These are phyloP conservation scores for Pelobates cultripes DNA, from an alignment of 2,797 vertebrate species.

Conservation along the genomic window DNA sequence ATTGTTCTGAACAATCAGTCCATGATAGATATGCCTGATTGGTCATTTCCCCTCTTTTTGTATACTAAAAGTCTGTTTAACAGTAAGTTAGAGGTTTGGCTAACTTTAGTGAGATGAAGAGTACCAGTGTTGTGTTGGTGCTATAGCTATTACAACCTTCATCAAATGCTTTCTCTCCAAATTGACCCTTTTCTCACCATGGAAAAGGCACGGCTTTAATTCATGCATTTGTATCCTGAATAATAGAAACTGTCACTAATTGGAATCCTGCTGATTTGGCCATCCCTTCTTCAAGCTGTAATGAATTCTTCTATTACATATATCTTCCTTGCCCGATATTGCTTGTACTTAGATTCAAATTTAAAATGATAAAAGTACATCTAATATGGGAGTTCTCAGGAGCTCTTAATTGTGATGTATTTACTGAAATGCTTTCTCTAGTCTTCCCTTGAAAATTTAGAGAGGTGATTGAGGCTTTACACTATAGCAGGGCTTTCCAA, in stretches of 20 bases:
- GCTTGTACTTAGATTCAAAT: too few species aligned
- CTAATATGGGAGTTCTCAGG: too few species aligned
- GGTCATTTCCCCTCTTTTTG: neutral
- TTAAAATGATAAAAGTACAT: too few species aligned
- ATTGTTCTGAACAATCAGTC: too few species aligned
- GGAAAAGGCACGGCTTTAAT: neutral
- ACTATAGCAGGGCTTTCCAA: too few species aligned
- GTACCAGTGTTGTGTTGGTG: neutral
- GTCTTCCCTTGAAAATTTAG: too few species aligned
- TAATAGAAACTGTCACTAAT: neutral
- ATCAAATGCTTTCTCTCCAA: neutral
- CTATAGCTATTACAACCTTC: neutral
- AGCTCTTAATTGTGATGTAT: too few species aligned
- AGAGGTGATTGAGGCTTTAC: too few species aligned
- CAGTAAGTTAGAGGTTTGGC: too few species aligned
- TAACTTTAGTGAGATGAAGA: neutral
- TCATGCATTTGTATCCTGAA: slow-evolving; percentile 1
- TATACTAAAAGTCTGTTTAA: too few species aligned
- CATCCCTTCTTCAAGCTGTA: neutral
- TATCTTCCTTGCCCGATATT: neutral
- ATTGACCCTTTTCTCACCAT: slow-evolving; percentile 3
- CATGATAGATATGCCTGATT: neutral
- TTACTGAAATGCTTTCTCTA: too few species aligned
- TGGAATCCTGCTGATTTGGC: neutral
- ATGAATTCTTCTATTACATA: neutral